Evolutionary conservation across 1,140 invertebrate genomes (phyloP), one percentile per base, ranked within the genome.

Genomic region (Callitettix versicolor): DNA sequence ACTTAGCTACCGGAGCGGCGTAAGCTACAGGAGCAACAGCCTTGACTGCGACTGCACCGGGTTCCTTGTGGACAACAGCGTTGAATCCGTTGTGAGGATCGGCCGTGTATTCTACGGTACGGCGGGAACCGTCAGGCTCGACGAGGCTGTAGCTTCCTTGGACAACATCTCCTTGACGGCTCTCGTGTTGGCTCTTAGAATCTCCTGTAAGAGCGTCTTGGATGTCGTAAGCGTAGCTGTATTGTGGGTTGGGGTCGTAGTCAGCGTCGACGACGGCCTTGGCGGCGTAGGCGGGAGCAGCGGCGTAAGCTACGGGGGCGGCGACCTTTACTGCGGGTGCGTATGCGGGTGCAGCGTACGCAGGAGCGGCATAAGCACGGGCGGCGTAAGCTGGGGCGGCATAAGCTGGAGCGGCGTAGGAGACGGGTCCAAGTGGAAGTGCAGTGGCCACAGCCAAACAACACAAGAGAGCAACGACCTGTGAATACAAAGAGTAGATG

Each of bases 121-220:
- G 56, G 1, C 60, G 54, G 12, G 59, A 59, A 41, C 67, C 66
- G 52, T 67, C 65, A 3, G 67, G 62, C 9, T 65, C 62, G 17
- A 74, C 70, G 2, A 77, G 64, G 20, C 47, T 61, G 60, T 68
- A 68, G 26, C 54, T 57, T 51, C 69, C 69, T 24, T 62, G 63
- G 30, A 69, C 67, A 15, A 56, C 55, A 54, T 69, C 65, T 34
- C 69, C 69, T 43, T 70, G 63, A 21, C 68, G 55, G 44, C 61
- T 63, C 50, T 68, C 67, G 14, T 56, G 53, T 54, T 67, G 65
- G 53, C 60, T 63, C 42, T 68, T 64, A 50, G 59, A 55, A 47
- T 68, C 66, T 20, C 64, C 64, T 17, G 66, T 67, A 46, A 64
- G 55, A 1, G 62, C 53, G 48, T 68, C 66, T 33, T 60, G 58